These are phyloP conservation scores for Cylas formicarius DNA, from an alignment of 1,140 invertebrate species.

Conservation along the genomic window DNA sequence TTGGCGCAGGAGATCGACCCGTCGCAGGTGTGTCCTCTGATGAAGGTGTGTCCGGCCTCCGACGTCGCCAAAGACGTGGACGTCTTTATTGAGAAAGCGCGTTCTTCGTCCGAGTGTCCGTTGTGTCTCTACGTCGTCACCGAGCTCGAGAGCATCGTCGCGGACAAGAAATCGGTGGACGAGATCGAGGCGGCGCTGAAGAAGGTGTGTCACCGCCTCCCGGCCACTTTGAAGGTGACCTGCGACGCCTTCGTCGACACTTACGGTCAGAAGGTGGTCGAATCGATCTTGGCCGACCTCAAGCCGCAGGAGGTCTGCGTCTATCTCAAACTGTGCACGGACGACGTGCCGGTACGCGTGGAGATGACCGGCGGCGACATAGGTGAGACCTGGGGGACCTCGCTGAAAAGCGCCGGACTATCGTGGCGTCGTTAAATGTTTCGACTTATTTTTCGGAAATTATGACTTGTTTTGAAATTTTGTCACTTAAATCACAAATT, in stretches of 20 bases:
- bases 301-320: conserved; percentile 72
- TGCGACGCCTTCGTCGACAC: conserved; percentile 71
- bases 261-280: conserved; percentile 67
- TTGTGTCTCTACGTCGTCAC: conserved; percentile 73
- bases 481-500: too few relatives aligned
- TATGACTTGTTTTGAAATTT: too few relatives aligned
- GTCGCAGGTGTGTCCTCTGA: conserved; percentile 50
- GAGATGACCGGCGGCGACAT: conserved; percentile 16
- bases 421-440: too few relatives aligned
- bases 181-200: conserved; percentile 64
- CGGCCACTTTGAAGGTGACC: conserved; percentile 52
- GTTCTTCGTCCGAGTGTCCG: conserved; percentile 61
- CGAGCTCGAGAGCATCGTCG: conserved; percentile 59
- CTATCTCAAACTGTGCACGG: conserved; percentile 62
- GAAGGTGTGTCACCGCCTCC: conserved; percentile 63
- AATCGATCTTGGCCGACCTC: conserved; percentile 69
- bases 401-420: too few relatives aligned
- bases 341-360: conserved; percentile 24
- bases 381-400: too few relatives aligned
- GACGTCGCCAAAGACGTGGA: conserved; percentile 47
- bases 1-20: conserved; percentile 78
- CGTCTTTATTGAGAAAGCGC: conserved; percentile 47
- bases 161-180: conserved; percentile 56
- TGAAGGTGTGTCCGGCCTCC: conserved; percentile 43
- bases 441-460: too few relatives aligned